A percentile compares a stretch with the other conserved stretches of the same genome.
Evolutionary conservation across 1,140 invertebrate genomes (phyloP).

Genomic region (Hylaeus volcanicus): DNA sequence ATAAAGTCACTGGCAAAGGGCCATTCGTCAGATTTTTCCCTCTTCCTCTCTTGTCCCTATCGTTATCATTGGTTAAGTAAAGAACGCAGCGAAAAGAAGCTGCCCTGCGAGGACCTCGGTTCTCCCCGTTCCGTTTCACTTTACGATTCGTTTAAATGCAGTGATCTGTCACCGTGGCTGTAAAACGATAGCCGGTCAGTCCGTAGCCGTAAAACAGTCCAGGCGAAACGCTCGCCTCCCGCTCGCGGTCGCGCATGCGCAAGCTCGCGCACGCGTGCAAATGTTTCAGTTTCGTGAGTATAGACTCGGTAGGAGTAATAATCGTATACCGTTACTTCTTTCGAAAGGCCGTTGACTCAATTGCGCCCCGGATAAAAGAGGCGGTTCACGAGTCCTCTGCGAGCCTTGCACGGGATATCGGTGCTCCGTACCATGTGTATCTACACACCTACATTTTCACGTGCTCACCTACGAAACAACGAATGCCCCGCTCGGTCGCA

Average conservation of each 20-base stretch:
- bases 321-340: constrained; percentile 67
- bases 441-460: constrained; percentile 17
- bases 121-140: constrained; percentile 1
- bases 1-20: no score
- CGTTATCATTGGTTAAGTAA: not conserved
- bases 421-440: not conserved
- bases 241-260: not conserved
- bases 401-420: constrained; percentile 40
- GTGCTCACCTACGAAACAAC: constrained; percentile 17
- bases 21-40: no score
- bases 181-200: constrained; percentile 37
- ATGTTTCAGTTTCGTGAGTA: constrained; percentile 68
- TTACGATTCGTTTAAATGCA: constrained; percentile 32
- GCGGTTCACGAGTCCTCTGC: constrained; percentile 59
- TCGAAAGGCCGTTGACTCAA: constrained; percentile 66
- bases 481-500: no score
- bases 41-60: not conserved
- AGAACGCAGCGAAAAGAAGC: not conserved
- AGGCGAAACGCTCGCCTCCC: constrained; percentile 32
- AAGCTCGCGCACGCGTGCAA: constrained; percentile 37
- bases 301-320: constrained; percentile 66
- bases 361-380: constrained; percentile 66
- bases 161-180: constrained; percentile 50
- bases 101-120: not conserved
- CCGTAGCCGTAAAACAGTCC: constrained; percentile 22